Percentiles rank a stretch among this genome's conserved stretches.
Evolutionary conservation across 1,140 invertebrate species (phyloP).

Genomic region (Pogonomyrmex californicus): DNA sequence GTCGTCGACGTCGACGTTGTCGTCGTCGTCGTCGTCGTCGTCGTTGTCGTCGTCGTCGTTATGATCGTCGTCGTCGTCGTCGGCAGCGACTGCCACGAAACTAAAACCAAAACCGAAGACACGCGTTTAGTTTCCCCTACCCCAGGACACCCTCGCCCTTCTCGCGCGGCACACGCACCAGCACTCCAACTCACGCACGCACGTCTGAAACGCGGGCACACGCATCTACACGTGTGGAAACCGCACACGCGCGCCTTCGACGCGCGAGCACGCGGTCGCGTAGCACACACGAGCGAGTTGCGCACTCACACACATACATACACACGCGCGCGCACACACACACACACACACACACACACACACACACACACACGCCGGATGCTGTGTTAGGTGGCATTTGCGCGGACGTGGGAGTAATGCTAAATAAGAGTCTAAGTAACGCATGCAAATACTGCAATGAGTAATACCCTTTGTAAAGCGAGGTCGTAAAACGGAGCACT

Average conservation of each 20-base stretch:
- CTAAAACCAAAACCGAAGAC: slow-evolving; percentile 82
- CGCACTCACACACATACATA: neutral
- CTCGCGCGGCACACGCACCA: slow-evolving; percentile 64
- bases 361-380: no score
- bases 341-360: no score
- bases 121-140: slow-evolving; percentile 80
- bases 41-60: slow-evolving; percentile 59
- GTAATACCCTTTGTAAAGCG: slow-evolving; percentile 13
- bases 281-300: neutral
- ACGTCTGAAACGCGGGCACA: slow-evolving; percentile 12
- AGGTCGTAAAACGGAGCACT: neutral
- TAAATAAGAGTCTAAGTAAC: slow-evolving; percentile 45
- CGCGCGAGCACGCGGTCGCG: slow-evolving; percentile 1
- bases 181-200: slow-evolving; percentile 22
- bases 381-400: neutral
- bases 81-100: slow-evolving; percentile 79
- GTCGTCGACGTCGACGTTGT: no score
- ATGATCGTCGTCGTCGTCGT: slow-evolving; percentile 69
- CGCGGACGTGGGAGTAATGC: slow-evolving; percentile 40
- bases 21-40: no score
- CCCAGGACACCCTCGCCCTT: slow-evolving; percentile 62
- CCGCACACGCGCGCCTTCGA: slow-evolving; percentile 23
- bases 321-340: no score
- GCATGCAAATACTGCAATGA: slow-evolving; percentile 43
- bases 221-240: slow-evolving; percentile 24